Base-by-base conservation (phyloP, 1,140 invertebrate genomes). In the Drosophila fuyamai region DNA sequence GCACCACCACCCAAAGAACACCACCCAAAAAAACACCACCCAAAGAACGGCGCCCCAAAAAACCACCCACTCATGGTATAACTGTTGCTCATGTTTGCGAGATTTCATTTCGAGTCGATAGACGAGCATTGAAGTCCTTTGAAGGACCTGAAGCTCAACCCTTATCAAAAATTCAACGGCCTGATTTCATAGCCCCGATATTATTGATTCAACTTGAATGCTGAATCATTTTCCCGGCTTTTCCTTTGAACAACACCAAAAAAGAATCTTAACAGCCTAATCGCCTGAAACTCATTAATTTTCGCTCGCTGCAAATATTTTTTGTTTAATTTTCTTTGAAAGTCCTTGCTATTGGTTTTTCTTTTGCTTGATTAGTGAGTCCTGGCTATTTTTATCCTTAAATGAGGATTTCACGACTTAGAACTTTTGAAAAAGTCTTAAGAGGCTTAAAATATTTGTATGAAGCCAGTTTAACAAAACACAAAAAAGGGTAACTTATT, bases 131-230 rank as follows among this genome's bases (percentile, higher is more conserved):
- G n/a, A 35, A 44, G 41, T 40, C 60, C 44, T 66, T 66, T 59
- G 62, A 66, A 66, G 44, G 44, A 23, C 5, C 27, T 8, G 5
- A 8, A 9, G 14, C 48, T 18, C 60, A 66, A 76, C 73, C 73
- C 73, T 76, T 76, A 54, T 76, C 73, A 76, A 67, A 76, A 67
- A 76, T 76, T 76, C 72, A 76, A 71, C 51, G 23, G 32, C 48
- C 56, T 70, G 32, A 67, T 70, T 70, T 47, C 27, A 67, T 67
- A 51, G 36, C 54, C 43, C 51, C 23, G 38, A 65, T 65, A 58
- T 67, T 68, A 73, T 73, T 73, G 70, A 73, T 73, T 73, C 55
- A 73, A 53, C 55, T 57, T 75, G 50, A 74, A 74, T 44, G 59
- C 59, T 40, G 47, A 76, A 46, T 74, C 59, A 51, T n/a, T 23